A percentile compares a stretch with the other conserved stretches of the same genome.
phyloP scores from a whole-genome alignment of 2,888 invertebrate genomes.

The Drosophila affinis region DNA sequence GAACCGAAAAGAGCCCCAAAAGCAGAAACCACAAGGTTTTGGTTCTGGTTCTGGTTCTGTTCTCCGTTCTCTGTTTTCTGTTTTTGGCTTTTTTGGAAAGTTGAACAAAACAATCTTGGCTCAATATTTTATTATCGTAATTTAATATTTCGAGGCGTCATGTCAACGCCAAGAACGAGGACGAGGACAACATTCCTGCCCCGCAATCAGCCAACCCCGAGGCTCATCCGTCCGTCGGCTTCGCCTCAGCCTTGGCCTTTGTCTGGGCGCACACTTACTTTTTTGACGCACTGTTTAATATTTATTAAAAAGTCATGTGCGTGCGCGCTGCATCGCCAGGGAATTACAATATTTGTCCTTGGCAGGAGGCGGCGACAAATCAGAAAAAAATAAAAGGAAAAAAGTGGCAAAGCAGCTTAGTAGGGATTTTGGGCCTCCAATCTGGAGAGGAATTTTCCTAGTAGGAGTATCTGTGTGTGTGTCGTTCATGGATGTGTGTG shows the following conservation, averaged over 20 bases:
- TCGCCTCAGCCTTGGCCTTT: slow-evolving; percentile 2
- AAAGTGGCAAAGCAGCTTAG: slow-evolving; percentile 43
- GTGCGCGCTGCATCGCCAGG: slow-evolving; percentile 64
- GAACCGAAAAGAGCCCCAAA: slow-evolving; percentile 9
- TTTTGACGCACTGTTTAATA: slow-evolving; percentile 68
- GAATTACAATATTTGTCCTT: slow-evolving; percentile 53
- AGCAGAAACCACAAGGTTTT: slow-evolving; percentile 32
- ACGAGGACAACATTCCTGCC: neutral
- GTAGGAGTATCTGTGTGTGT: neutral
- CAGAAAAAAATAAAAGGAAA: neutral
- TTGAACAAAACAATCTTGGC: slow-evolving; percentile 61
- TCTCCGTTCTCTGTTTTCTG: neutral
- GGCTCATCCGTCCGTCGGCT: neutral
- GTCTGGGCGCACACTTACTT: slow-evolving; percentile 37
- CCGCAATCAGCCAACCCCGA: neutral
- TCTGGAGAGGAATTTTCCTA: slow-evolving; percentile 13
- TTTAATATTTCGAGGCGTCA: slow-evolving; percentile 62
- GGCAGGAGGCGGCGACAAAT: slow-evolving; percentile 34
- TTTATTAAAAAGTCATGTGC: slow-evolving; percentile 76
- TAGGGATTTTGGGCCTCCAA: slow-evolving; percentile 41
- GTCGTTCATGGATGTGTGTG: neutral
- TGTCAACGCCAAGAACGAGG: slow-evolving; percentile 11
- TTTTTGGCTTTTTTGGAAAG: slow-evolving; percentile 21
- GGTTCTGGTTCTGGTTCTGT: neutral
- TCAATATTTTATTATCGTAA: slow-evolving; percentile 77